Evolutionary conservation across 2,888 invertebrate species (phyloP).

Genomic region (Abscondita cerata): DNA sequence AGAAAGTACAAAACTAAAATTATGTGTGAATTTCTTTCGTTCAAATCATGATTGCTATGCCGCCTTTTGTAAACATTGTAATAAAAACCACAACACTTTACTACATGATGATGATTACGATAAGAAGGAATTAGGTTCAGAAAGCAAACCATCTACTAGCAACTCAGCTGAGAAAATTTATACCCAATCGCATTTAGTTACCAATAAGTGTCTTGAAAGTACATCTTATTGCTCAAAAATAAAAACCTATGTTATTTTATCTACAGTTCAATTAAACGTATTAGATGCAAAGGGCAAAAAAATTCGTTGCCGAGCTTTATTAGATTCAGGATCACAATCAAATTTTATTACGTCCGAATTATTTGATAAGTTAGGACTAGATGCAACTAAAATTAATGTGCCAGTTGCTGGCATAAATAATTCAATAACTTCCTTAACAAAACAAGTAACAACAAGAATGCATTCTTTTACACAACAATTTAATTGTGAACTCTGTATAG

Average conservation of each 20-base stretch:
- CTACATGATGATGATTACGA: neutral
- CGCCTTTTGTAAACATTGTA: neutral
- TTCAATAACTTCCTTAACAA: neutral
- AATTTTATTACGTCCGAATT: constrained; percentile 7
- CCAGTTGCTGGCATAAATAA: constrained; percentile 1
- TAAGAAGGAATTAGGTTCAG: neutral
- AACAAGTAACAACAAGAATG: neutral
- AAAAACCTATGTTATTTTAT: neutral
- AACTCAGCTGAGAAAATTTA: neutral
- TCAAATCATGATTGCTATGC: neutral
- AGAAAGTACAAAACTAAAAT: neutral
- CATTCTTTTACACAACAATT: neutral
- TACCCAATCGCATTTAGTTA: neutral
- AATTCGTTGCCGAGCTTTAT: neutral
- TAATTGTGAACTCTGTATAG: neutral
- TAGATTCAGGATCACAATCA: constrained; percentile 14
- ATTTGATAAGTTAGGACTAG: constrained; percentile 6
- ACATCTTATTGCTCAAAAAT: neutral
- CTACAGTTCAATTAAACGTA: neutral
- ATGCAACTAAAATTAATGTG: constrained; percentile 1
- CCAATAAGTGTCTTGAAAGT: neutral
- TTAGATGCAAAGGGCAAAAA: neutral
- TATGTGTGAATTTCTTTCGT: constrained; percentile 13
- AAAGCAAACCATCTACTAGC: neutral
- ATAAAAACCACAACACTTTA: neutral